Base-by-base conservation (phyloP, 2,113 vertebrate species). In the Ictidomys tridecemlineatus region DNA sequence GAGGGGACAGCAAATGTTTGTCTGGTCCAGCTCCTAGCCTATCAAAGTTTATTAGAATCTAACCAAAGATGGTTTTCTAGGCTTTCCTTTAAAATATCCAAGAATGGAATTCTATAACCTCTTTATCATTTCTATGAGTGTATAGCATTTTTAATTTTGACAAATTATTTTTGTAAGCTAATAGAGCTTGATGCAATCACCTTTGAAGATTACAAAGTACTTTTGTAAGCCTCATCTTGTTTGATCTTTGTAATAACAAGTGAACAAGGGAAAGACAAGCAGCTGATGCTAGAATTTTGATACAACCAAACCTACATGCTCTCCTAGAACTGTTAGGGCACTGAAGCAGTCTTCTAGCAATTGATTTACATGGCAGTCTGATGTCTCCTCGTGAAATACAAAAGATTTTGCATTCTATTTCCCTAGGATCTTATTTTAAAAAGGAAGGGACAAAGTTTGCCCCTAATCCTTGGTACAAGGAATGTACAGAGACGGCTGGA, bases 141-240 rank as follows among this genome's bases (percentile, higher is more conserved):
- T 18, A 56, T 20, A 63, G 32, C 69, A 88, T 56, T 34, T 53
- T 85, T 84, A 89, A 92, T 89, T 92, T 89, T 82, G 69, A 86
- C 17, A 84, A 48, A 37, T 89, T 58, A n/a, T 61, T 77, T 85
- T 85, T 34, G 73, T 85, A 80, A 67, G 88, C 17, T n/a, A 76
- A 14, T 32, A 42, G 32, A 45, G 39, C 65, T 80, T 86, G 53
- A 34, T 84, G 4, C 45, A 74, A 30, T 89, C 63, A 51, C 82
- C 74, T 86, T 85, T 56, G 56, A 85, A 89, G 61, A 37, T 73
- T 51, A 77, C n/a, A 73, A 22, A 86, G 65, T 48, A 45, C 18
- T 32, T 91, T 79, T 32, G 32, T 63, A 85, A 48, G 26, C n/a
- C 28, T 82, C 11, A 8, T 88, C 51, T 89, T 12, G 8, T 56